phyloP scores from a whole-genome alignment of 2,113 vertebrate species.

The Carassius gibelio region DNA sequence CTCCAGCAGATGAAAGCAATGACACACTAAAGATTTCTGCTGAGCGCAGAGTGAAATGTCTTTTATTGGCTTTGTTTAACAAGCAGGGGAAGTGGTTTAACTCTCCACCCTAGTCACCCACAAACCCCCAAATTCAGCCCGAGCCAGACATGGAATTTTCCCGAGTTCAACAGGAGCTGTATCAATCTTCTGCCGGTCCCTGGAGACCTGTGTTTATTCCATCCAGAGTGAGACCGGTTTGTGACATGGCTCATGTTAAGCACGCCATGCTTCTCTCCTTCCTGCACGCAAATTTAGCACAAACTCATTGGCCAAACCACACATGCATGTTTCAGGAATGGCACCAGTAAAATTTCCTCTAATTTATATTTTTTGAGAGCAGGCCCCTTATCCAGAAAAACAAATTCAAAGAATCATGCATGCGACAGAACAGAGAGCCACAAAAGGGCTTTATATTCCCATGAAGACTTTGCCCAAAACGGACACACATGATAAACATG shows the following conservation, averaged over 20 bases:
- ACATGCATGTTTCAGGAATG: slow-evolving; percentile 53
- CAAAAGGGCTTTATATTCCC: slow-evolving; percentile 58
- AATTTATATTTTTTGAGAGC: slow-evolving; percentile 66
- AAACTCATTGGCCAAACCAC: slow-evolving; percentile 63
- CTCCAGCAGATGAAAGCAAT: slow-evolving; percentile 71
- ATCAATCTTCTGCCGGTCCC: slow-evolving; percentile 69
- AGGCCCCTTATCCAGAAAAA: slow-evolving; percentile 56
- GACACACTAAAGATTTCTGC: slow-evolving; percentile 62
- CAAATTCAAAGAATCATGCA: slow-evolving; percentile 58
- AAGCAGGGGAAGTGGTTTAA: slow-evolving; percentile 75
- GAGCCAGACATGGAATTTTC: slow-evolving; percentile 71
- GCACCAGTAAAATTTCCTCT: slow-evolving; percentile 66
- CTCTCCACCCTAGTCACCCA: slow-evolving; percentile 66
- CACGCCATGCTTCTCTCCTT: slow-evolving; percentile 20
- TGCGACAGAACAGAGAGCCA: slow-evolving; percentile 57
- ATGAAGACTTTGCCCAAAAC: slow-evolving; percentile 42
- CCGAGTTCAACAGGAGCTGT: slow-evolving; percentile 71
- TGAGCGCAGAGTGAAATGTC: slow-evolving; percentile 66
- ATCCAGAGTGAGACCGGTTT: slow-evolving; percentile 54
- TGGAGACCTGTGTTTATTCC: slow-evolving; percentile 65
- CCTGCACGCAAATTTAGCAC: slow-evolving; percentile 31
- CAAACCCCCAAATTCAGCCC: slow-evolving; percentile 67
- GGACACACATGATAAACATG: slow-evolving; percentile 38
- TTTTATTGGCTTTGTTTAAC: slow-evolving; percentile 78
- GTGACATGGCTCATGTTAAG: slow-evolving; percentile 63